Conservation (phyloP, 2,113 vertebrate species). For the Hyperopisus bebe region DNA sequence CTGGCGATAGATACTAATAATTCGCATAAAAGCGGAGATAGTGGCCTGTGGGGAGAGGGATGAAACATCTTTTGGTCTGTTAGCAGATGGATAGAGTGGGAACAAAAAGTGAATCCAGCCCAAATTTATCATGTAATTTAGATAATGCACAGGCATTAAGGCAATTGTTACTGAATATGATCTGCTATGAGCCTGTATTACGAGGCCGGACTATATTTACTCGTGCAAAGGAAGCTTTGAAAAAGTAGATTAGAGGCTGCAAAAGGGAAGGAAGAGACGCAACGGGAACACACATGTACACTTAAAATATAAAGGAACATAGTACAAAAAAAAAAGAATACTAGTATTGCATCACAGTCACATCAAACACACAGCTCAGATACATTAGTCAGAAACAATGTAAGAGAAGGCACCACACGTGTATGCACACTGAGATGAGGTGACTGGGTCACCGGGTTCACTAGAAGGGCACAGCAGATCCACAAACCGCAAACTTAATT, state of each 20-base stretch:
- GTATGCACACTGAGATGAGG: background rate
- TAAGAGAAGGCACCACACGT: background rate
- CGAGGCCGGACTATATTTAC: conserved; percentile 49
- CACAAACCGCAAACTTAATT: background rate
- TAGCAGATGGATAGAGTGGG: background rate
- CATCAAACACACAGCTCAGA: background rate
- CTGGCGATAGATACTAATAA: conserved; percentile 48
- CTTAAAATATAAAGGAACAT: background rate
- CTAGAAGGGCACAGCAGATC: background rate
- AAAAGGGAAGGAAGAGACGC: conserved; percentile 53
- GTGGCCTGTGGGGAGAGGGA: conserved; percentile 3
- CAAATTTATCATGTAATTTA: conserved; percentile 50
- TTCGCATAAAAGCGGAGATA: conserved; percentile 48
- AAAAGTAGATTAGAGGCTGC: conserved; percentile 43
- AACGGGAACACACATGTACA: conserved; percentile 37
- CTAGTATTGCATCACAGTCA: background rate
- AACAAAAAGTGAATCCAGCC: conserved; percentile 47
- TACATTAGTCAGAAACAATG: background rate
- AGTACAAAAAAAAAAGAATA: background rate
- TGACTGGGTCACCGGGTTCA: background rate
- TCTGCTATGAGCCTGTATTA: conserved; percentile 40
- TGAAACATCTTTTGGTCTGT: background rate
- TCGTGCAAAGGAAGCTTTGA: conserved; percentile 15
- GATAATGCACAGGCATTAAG: conserved; percentile 55
- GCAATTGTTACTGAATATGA: conserved; percentile 51